A percentile compares a stretch with the other conserved stretches of the same genome.
phyloP scores from a whole-genome alignment of 2,113 vertebrate species.

The Ondatra zibethicus region DNA sequence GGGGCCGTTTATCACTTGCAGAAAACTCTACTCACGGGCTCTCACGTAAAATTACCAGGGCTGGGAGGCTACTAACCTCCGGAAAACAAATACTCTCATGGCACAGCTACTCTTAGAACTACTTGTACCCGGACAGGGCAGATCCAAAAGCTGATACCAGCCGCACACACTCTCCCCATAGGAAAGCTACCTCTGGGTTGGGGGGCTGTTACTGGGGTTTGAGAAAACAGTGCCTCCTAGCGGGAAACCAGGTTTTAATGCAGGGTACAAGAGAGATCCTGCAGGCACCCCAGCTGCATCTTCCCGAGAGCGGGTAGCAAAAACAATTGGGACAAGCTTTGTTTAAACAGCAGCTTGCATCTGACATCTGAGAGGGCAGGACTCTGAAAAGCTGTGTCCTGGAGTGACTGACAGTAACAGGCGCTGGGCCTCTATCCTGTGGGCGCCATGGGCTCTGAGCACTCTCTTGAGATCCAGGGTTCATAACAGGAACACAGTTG shows the following conservation, averaged over 20 bases:
- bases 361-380: not conserved
- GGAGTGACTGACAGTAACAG: no score
- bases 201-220: not conserved
- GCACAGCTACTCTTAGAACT: not conserved
- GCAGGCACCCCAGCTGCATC: not conserved
- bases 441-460: not conserved
- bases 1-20: conserved; percentile 45
- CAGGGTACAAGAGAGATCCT: not conserved
- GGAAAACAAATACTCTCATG: conserved; percentile 60
- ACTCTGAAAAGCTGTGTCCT: no score
- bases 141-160: not conserved
- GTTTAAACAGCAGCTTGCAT: not conserved
- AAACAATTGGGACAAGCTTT: not conserved
- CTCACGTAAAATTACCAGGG: not conserved
- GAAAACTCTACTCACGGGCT: conserved; percentile 41
- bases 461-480: not conserved
- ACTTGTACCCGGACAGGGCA: not conserved
- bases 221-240: not conserved
- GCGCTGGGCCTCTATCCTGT: no score
- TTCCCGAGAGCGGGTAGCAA: not conserved
- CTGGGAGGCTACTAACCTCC: not conserved
- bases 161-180: not conserved
- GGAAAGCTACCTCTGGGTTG: not conserved
- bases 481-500: not conserved
- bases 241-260: not conserved